phyloP scores from a whole-genome alignment of 1,140 invertebrate species.

The Uloborus diversus region DNA sequence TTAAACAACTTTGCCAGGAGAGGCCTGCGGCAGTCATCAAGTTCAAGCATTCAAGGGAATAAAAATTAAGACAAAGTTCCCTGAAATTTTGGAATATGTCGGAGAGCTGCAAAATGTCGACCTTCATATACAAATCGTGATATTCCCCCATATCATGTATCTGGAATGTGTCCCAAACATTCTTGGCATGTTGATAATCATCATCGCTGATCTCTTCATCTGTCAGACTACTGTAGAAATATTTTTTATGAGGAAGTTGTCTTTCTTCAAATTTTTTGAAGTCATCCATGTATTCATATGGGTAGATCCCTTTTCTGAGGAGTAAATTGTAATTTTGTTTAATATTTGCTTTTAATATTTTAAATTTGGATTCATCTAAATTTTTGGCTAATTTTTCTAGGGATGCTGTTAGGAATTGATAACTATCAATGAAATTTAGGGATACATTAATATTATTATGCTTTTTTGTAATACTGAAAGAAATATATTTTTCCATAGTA shows the following conservation, averaged over 20 bases:
- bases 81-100: conserved; percentile 2
- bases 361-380: too few species aligned
- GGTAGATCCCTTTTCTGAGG: not conserved
- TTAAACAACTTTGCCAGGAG: not conserved
- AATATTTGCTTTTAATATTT: too few species aligned
- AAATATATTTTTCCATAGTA: too few species aligned
- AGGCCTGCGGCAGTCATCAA: not conserved
- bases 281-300: not conserved
- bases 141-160: not conserved
- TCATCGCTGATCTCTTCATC: not conserved
- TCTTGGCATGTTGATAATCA: not conserved
- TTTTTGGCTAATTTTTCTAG: too few species aligned
- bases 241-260: not conserved
- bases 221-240: not conserved
- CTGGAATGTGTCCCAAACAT: not conserved
- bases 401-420: too few species aligned
- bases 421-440: too few species aligned
- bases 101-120: not conserved
- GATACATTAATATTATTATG: too few species aligned
- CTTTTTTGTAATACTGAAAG: too few species aligned
- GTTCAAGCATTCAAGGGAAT: not conserved
- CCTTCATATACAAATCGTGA: not conserved
- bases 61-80: not conserved
- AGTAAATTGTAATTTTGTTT: too few species aligned
- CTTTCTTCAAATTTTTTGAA: not conserved